Percentiles rank a stretch among this genome's conserved stretches.
Evolutionary conservation across 2,888 invertebrate genomes (phyloP).

Genomic region (Neoscelio sp.): DNA sequence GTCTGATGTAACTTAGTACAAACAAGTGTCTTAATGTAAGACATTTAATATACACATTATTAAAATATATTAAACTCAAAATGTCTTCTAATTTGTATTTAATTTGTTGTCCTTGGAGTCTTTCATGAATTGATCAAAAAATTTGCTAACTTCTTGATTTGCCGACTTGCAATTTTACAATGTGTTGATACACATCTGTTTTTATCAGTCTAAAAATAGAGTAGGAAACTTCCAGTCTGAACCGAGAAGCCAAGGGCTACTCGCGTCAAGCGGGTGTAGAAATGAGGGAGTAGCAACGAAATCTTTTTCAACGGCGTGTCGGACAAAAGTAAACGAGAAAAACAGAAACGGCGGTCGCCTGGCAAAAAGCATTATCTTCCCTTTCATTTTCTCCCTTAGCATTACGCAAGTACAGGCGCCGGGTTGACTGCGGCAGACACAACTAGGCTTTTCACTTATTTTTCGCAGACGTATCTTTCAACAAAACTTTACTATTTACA

Average conservation of each 20-base stretch:
- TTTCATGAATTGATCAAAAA: constrained; percentile 6
- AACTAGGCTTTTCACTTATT: constrained; percentile 6
- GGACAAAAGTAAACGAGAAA: constrained; percentile 40
- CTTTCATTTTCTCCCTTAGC: constrained; percentile 42
- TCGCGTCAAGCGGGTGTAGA: constrained; percentile 10
- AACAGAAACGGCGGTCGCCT: constrained; percentile 36
- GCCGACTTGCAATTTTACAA: too few species aligned
- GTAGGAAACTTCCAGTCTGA: too few species aligned
- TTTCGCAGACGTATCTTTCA: constrained; percentile 7
- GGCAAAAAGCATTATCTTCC: constrained; percentile 59
- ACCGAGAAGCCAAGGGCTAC: not conserved
- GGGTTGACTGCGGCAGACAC: constrained; percentile 20
- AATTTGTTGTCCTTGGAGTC: too few species aligned
- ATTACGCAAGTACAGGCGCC: constrained; percentile 41
- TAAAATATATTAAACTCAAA: too few species aligned
- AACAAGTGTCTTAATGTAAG: too few species aligned
- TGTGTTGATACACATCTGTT: too few species aligned
- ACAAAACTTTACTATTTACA: too few species aligned
- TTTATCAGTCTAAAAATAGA: constrained; percentile 28
- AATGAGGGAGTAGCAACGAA: constrained; percentile 24
- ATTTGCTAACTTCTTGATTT: too few species aligned
- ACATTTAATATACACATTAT: too few species aligned
- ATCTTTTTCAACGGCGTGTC: constrained; percentile 20
- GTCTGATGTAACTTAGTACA: too few species aligned
- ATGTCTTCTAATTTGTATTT: too few species aligned